Percentiles rank a stretch among this genome's conserved stretches.
Conservation (phyloP, 1,140 invertebrate species). For the Holcopasites calliopsidis region DNA sequence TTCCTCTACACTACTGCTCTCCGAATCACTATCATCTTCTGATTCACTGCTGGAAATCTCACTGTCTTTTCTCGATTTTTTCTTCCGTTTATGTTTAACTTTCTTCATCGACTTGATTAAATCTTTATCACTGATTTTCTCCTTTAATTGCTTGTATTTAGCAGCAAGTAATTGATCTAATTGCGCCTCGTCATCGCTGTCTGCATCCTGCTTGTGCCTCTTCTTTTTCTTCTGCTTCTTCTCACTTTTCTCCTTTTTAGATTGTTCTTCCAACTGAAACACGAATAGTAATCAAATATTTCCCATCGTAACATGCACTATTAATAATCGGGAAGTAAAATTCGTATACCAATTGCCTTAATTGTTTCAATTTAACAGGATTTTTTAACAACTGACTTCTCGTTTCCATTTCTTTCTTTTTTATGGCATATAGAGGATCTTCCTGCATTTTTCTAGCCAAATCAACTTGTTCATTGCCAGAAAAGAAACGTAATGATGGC, state of each 20-base stretch:
- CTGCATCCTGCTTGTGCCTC: constrained; percentile 78
- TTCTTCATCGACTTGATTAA: constrained; percentile 73
- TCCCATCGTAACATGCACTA: constrained; percentile 22
- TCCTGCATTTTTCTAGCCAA: constrained; percentile 91
- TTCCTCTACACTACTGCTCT: constrained; percentile 45
- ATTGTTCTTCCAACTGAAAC: constrained; percentile 73
- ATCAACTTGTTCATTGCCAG: constrained; percentile 86
- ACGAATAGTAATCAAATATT: constrained; percentile 15
- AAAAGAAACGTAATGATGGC: constrained; percentile 85
- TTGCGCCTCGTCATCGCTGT: constrained; percentile 68
- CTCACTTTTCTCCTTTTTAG: constrained; percentile 74
- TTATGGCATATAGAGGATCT: constrained; percentile 93
- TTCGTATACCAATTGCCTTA: constrained; percentile 87
- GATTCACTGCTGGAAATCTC: constrained; percentile 42
- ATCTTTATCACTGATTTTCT: constrained; percentile 69
- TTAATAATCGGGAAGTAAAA: constrained; percentile 2
- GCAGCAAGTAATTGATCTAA: constrained; percentile 72
- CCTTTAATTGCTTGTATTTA: constrained; percentile 76
- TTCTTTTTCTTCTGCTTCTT: constrained; percentile 81
- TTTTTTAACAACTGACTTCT: constrained; percentile 90
- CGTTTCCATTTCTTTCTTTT: constrained; percentile 91
- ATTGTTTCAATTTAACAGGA: constrained; percentile 92
- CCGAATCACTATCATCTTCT: constrained; percentile 42
- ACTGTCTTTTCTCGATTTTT: constrained; percentile 44
- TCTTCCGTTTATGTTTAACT: constrained; percentile 64